These are phyloP conservation scores for Montipora capitata DNA, from an alignment of 92 coral and sea anemone genomes.

Conservation along the genomic window DNA sequence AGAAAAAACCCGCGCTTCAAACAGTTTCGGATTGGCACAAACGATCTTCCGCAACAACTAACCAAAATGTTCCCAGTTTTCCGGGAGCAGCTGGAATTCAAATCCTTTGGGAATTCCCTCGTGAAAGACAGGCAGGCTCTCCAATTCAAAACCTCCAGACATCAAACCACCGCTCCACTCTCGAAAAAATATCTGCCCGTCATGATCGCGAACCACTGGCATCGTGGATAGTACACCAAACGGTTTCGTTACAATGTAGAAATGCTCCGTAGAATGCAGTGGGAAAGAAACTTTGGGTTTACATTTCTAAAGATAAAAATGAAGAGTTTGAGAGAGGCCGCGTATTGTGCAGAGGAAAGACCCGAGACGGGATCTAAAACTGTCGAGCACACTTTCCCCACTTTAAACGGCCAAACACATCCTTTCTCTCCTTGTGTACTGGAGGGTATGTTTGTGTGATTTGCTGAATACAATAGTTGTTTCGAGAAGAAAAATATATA, in stretches of 20 bases:
- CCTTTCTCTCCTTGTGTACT: background rate
- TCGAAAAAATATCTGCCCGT: slow-evolving; percentile 81
- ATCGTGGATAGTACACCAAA: slow-evolving; percentile 73
- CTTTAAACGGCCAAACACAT: background rate
- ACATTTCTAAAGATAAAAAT: slow-evolving; percentile 75
- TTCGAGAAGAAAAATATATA: too few relatives aligned
- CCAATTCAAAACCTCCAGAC: slow-evolving; percentile 93
- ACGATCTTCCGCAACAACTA: slow-evolving; percentile 3
- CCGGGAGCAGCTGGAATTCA: slow-evolving; percentile 94
- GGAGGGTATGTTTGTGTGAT: background rate
- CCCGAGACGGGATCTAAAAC: background rate
- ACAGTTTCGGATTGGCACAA: too few relatives aligned
- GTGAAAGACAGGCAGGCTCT: slow-evolving; percentile 87
- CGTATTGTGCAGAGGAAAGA: too few relatives aligned
- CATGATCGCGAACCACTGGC: slow-evolving; percentile 91
- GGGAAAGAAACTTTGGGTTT: slow-evolving; percentile 88
- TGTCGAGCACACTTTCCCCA: background rate
- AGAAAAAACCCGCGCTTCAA: too few relatives aligned
- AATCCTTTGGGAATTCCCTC: slow-evolving; percentile 88
- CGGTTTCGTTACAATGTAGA: slow-evolving; percentile 91
- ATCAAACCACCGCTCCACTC: slow-evolving; percentile 94
- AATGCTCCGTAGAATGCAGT: slow-evolving; percentile 95
- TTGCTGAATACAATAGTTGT: too few relatives aligned
- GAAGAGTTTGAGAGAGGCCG: too few relatives aligned
- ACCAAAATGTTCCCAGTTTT: slow-evolving; percentile 99